Evolutionary conservation across 2,797 vertebrate genomes (phyloP).

Genomic region (Mastacembelus armatus): DNA sequence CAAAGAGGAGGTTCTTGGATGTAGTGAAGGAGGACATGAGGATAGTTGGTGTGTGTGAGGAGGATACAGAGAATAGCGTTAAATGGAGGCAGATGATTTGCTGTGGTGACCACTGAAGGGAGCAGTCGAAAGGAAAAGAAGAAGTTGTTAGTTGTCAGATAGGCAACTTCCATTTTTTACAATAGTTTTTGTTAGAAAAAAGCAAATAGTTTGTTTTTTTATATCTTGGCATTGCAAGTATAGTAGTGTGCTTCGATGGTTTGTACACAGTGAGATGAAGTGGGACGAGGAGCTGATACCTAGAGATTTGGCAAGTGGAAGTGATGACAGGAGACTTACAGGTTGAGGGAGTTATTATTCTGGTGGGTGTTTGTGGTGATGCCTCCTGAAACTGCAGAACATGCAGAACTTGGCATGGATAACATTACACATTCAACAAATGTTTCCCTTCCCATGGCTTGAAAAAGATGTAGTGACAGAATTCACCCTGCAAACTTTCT

Average conservation of each 20-base stretch:
- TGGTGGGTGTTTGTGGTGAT: not conserved
- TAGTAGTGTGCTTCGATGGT: not conserved
- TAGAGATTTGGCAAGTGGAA: slow-evolving; percentile 1
- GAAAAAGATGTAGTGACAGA: not conserved
- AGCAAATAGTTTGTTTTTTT: no score
- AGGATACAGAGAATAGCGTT: no score
- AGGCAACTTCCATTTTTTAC: no score
- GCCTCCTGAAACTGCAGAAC: not conserved
- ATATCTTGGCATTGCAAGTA: no score
- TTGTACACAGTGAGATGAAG: not conserved
- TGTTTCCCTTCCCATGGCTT: slow-evolving; percentile 1
- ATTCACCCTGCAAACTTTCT: not conserved
- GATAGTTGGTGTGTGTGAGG: no score
- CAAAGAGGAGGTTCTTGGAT: no score
- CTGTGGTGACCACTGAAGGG: no score
- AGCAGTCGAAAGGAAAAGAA: no score
- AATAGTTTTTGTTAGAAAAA: no score
- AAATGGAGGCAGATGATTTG: no score
- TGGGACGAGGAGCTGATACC: not conserved
- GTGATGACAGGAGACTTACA: not conserved
- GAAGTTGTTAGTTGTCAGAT: no score
- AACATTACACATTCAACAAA: slow-evolving; percentile 6
- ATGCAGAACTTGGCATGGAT: not conserved
- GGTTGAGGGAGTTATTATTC: slow-evolving; percentile 5
- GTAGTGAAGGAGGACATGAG: no score